Evolutionary conservation across 2,797 vertebrate species (phyloP), one percentile per base, ranked within the genome.

Genomic region (Halcyon leucocephala): DNA sequence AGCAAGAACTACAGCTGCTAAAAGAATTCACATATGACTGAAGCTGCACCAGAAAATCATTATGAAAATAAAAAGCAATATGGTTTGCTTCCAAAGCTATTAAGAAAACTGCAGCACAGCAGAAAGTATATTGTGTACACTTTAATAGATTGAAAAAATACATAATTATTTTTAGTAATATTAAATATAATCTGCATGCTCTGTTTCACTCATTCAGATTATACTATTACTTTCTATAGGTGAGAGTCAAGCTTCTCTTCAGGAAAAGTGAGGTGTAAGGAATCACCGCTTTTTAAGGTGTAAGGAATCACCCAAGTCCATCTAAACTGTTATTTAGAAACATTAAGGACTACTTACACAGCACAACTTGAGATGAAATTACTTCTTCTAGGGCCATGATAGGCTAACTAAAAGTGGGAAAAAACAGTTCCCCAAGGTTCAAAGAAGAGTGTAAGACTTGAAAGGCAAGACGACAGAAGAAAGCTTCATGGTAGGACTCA

Each of bases 41-140:
- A 95, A 89, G 67, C 11, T 41, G 35, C 58, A 89, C 69, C 62
- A 95, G 35, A 87, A 94, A 89, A 79, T 44, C 51, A 77, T n/a
- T 86, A 64, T 29, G 44, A 76, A 66, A 93, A 91, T 77, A 80
- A 82, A 90, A 60, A 39, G 0, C 10, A 76, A 19, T n/a, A 66
- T 9, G 13, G 64, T 74, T 42, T 62, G 41, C n/a, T 90, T 95
- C 65, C 84, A 91, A 93, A 84, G 46, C n/a, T 57, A 78, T 84
- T 73, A 82, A 54, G 46, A 88, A 95, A 95, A 90, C 3, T 60
- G 51, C n/a, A 90, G 55, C 70, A 76, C 17, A 79, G 77, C 28
- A 89, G 58, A 82, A 54, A 91, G 39, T 14, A 52, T 31, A 39
- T 28, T 72, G 26, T 26, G 83, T 24, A 61, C 3, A 19, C 8